Evolutionary conservation across 2,888 invertebrate genomes (phyloP).

Genomic region (Lithophane semibrunnea): DNA sequence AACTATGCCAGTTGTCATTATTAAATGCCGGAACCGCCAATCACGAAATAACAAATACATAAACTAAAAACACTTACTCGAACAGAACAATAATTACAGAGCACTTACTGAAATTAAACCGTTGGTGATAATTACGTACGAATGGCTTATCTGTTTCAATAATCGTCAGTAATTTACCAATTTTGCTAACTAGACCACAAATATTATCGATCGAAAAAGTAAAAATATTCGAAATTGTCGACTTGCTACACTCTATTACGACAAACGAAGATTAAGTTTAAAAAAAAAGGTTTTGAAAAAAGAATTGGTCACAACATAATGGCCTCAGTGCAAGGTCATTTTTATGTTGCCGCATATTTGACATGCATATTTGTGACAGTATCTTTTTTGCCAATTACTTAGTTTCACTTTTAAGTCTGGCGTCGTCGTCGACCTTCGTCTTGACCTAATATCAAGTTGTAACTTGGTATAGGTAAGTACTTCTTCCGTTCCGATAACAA

Average conservation of each 20-base stretch:
- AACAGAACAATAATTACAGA: slow-evolving; percentile 43
- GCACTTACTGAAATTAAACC: slow-evolving; percentile 47
- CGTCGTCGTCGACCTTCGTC: not conserved
- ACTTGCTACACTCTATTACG: slow-evolving; percentile 17
- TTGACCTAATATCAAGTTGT: not conserved
- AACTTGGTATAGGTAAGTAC: not conserved
- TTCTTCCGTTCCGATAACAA: not conserved
- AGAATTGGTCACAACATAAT: slow-evolving; percentile 1
- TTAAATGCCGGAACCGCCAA: slow-evolving; percentile 49
- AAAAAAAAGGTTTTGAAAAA: slow-evolving; percentile 1
- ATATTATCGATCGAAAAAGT: slow-evolving; percentile 46
- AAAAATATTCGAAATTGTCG: slow-evolving; percentile 41
- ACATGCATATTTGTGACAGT: not conserved
- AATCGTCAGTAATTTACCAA: slow-evolving; percentile 63
- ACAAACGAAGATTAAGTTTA: not conserved
- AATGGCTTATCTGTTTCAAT: slow-evolving; percentile 61
- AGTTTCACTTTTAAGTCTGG: not conserved
- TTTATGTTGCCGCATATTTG: not conserved
- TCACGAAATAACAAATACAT: slow-evolving; percentile 43
- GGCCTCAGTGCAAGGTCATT: slow-evolving; percentile 3
- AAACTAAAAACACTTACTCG: slow-evolving; percentile 44
- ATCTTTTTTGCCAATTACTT: not conserved
- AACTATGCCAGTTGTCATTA: slow-evolving; percentile 19
- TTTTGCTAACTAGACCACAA: slow-evolving; percentile 67
- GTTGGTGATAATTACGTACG: slow-evolving; percentile 53